These are phyloP conservation scores for Silvanus unidentatus DNA, from an alignment of 2,888 invertebrate species.

Conservation along the genomic window DNA sequence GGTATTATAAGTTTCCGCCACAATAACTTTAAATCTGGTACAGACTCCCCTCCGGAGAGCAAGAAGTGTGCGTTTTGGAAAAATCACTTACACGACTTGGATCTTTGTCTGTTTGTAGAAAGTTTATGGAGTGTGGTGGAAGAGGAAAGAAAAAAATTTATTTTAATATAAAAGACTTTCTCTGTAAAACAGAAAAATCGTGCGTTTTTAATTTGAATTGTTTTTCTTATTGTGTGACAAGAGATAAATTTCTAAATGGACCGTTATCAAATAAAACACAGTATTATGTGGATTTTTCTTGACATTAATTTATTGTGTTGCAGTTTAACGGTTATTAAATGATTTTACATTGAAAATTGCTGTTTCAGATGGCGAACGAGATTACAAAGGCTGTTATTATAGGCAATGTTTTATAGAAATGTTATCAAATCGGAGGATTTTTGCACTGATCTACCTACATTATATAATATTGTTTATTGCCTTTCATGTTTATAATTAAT, in stretches of 20 bases:
- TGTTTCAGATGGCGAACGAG: neutral
- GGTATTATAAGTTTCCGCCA: conserved; percentile 34
- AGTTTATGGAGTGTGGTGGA: conserved; percentile 10
- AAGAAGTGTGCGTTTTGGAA: conserved; percentile 11
- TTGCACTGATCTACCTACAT: no score
- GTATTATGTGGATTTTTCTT: neutral
- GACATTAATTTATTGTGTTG: conserved; percentile 2
- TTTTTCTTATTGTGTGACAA: conserved; percentile 5
- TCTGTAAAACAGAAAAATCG: conserved; percentile 11
- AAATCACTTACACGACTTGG: conserved; percentile 23
- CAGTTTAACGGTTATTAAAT: neutral
- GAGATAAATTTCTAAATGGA: conserved; percentile 11
- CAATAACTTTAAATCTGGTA: conserved; percentile 38
- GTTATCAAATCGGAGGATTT: no score
- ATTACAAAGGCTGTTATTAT: no score
- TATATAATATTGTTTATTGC: no score
- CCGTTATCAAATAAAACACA: neutral
- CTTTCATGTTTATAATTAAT: no score
- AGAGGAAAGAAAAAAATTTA: neutral
- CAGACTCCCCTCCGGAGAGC: conserved; percentile 27
- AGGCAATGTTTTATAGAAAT: no score
- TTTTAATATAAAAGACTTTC: conserved; percentile 16
- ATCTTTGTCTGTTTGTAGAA: conserved; percentile 22
- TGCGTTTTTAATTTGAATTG: conserved; percentile 14
- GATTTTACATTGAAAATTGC: neutral